These are phyloP conservation scores for Agrochola lychnidis DNA, from an alignment of 2,888 invertebrate genomes.

Conservation along the genomic window DNA sequence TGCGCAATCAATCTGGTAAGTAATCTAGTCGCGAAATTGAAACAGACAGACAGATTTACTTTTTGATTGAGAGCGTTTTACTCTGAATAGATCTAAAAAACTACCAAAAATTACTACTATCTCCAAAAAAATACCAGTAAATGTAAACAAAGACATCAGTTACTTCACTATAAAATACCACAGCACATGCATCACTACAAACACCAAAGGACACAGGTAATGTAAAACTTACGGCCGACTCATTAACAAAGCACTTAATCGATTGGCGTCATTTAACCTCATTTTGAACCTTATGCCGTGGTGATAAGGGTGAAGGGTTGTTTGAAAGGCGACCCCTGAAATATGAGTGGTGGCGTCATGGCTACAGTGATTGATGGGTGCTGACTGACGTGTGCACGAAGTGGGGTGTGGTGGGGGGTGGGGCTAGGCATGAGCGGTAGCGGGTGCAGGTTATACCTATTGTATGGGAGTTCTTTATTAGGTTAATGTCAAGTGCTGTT, in stretches of 20 bases:
- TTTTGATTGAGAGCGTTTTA: too few species aligned
- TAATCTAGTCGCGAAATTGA: neutral
- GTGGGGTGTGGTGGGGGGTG: conserved; percentile 77
- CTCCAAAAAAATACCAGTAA: too few species aligned
- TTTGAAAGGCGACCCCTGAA: conserved; percentile 79
- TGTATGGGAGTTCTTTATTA: neutral
- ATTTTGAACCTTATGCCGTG: conserved; percentile 69
- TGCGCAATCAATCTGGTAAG: neutral
- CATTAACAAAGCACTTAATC: conserved; percentile 83
- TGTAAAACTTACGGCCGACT: conserved; percentile 67
- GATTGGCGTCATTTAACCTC: conserved; percentile 80
- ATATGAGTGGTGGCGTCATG: conserved; percentile 87
- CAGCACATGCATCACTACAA: conserved; percentile 50
- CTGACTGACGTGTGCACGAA: conserved; percentile 88
- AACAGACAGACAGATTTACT: neutral
- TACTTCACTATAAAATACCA: neutral
- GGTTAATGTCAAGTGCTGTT: neutral
- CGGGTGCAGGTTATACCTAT: conserved; percentile 22
- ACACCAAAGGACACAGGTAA: conserved; percentile 62
- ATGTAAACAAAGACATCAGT: conserved; percentile 19
- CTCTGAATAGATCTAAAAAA: too few species aligned
- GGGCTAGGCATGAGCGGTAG: conserved; percentile 61
- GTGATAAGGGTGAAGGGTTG: conserved; percentile 68
- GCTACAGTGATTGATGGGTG: conserved; percentile 88
- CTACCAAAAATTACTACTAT: too few species aligned